phyloP scores from a whole-genome alignment of 2,797 vertebrate species.

The Leuciscus waleckii region DNA sequence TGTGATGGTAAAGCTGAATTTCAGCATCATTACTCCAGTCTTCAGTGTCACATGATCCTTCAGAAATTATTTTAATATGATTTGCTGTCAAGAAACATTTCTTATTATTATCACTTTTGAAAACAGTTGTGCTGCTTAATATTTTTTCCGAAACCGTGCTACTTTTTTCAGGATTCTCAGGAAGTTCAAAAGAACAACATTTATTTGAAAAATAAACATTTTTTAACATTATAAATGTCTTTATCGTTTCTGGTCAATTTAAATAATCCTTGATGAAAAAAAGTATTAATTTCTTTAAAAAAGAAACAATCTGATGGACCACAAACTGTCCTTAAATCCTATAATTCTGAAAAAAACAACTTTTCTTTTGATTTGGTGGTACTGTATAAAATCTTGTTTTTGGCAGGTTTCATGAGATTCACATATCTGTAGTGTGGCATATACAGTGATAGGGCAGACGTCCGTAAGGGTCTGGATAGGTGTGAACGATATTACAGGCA shows the following conservation, averaged over 20 bases:
- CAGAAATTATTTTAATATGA: too few relatives aligned
- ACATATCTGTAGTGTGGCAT: background rate
- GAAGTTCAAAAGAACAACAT: background rate
- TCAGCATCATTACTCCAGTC: too few relatives aligned
- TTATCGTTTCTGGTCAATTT: too few relatives aligned
- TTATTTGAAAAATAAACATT: background rate
- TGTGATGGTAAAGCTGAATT: too few relatives aligned
- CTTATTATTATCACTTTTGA: background rate
- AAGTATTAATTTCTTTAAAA: too few relatives aligned
- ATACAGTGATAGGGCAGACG: background rate
- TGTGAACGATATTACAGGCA: background rate
- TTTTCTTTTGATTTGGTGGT: background rate
- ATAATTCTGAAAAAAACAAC: too few relatives aligned
- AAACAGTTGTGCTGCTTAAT: background rate
- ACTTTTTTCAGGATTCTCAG: too few relatives aligned
- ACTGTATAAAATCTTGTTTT: background rate
- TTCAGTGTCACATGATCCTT: too few relatives aligned
- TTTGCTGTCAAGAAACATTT: background rate
- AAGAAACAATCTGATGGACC: too few relatives aligned
- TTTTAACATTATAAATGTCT: too few relatives aligned
- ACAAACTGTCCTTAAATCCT: too few relatives aligned
- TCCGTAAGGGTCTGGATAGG: background rate
- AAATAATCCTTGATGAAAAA: too few relatives aligned
- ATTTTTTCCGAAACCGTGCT: background rate
- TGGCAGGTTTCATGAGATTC: constrained; percentile 30